These are phyloP conservation scores for Euproctis similis DNA, from an alignment of 2,888 invertebrate genomes.

Conservation along the genomic window DNA sequence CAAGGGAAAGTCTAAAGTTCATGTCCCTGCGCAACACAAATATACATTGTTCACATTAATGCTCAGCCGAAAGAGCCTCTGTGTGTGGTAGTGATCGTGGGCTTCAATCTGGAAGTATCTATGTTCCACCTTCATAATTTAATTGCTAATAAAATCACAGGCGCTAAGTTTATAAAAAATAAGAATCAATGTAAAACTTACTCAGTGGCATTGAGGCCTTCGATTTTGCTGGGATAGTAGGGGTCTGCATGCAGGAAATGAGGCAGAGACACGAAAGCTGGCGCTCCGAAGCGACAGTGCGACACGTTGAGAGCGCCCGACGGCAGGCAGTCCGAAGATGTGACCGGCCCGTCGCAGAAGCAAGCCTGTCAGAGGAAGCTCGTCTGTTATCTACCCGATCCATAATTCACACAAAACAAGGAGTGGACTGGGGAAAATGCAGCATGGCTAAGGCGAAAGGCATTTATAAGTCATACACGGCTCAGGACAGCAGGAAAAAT, in stretches of 20 bases:
- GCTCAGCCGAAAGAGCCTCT: no score
- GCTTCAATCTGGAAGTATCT: no score
- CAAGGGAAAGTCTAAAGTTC: slow-evolving; percentile 80
- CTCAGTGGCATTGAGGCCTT: slow-evolving; percentile 80
- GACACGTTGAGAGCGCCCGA: slow-evolving; percentile 84
- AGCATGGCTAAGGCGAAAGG: no score
- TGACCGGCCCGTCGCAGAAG: slow-evolving; percentile 75
- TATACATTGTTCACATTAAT: background rate
- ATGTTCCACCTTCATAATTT: no score
- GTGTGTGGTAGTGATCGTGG: no score
- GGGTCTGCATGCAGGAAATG: slow-evolving; percentile 87
- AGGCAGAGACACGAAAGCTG: slow-evolving; percentile 87
- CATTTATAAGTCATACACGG: no score
- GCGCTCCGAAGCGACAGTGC: slow-evolving; percentile 85
- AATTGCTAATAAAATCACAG: no score
- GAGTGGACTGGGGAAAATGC: no score
- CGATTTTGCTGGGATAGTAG: slow-evolving; percentile 76
- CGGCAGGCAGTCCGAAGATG: slow-evolving; percentile 52
- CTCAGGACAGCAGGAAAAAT: no score
- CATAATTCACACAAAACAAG: no score
- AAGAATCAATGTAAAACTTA: slow-evolving; percentile 33
- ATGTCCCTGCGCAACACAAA: slow-evolving; percentile 64
- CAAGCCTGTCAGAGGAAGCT: slow-evolving; percentile 71
- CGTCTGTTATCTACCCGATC: no score
- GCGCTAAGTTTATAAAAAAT: no score